Evolutionary conservation across 2,888 invertebrate genomes (phyloP).

Genomic region (Trichopoda pennipes): DNA sequence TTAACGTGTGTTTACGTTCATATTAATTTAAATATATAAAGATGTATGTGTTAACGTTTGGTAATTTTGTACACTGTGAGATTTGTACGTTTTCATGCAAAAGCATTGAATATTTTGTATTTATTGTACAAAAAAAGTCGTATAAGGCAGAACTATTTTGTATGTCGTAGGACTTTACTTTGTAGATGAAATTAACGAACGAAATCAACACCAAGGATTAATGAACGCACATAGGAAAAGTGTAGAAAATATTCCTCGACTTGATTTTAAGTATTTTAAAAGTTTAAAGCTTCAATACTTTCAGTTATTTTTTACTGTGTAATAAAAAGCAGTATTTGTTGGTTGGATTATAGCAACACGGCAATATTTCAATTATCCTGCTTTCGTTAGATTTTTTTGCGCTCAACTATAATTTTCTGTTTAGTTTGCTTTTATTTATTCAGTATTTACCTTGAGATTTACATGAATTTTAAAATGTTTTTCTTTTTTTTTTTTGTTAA

Average conservation of each 20-base stretch:
- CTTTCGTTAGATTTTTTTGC: slow-evolving; percentile 39
- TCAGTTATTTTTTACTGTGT: slow-evolving; percentile 17
- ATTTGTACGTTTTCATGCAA: background rate
- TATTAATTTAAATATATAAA: background rate
- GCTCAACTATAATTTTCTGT: background rate
- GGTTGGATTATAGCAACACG: slow-evolving; percentile 22
- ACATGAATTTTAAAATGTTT: no score
- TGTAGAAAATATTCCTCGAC: no score
- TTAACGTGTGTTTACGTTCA: background rate
- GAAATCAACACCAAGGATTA: no score
- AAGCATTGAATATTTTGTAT: no score
- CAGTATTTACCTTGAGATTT: slow-evolving; percentile 55
- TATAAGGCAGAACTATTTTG: no score
- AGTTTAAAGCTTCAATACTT: no score
- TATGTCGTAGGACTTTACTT: no score
- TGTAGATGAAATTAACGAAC: no score
- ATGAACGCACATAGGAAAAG: no score
- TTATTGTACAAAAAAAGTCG: no score
- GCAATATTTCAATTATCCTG: slow-evolving; percentile 47
- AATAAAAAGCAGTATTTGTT: background rate
- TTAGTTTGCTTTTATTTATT: slow-evolving; percentile 45
- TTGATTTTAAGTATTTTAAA: no score
- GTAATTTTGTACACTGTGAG: background rate
- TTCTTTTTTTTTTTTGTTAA: no score
- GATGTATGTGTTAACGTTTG: background rate